phyloP scores from a whole-genome alignment of 2,113 vertebrate species.

The Neogale vison region DNA sequence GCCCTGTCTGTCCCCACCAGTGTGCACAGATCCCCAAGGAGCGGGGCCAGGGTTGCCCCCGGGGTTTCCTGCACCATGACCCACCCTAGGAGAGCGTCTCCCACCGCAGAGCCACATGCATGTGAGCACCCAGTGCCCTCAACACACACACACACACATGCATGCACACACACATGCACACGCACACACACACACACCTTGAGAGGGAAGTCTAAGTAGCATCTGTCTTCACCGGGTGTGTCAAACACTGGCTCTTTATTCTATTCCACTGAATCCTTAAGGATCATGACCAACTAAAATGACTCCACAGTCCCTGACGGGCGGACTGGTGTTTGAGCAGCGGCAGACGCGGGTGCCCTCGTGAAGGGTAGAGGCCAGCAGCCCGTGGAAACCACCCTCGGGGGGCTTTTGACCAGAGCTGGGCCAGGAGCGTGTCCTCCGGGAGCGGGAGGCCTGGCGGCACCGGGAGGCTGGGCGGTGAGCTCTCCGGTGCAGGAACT shows the following conservation, averaged over 20 bases:
- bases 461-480: accelerated
- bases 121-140: neutral
- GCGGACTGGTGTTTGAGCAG: no score
- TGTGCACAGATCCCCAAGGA: neutral
- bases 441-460: neutral
- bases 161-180: no score
- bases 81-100: neutral
- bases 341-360: neutral
- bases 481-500: neutral
- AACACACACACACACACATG: no score
- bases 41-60: no score
- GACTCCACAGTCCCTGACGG: accelerated
- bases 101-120: accelerated
- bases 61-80: neutral
- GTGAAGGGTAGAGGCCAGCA: no score
- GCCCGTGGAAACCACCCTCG: accelerated
- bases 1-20: no score
- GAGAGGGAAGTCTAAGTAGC: neutral
- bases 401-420: neutral
- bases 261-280: neutral
- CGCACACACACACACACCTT: no score
- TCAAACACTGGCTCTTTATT: neutral
- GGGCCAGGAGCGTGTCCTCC: neutral
- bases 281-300: neutral
- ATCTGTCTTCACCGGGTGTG: neutral